Evolutionary conservation across 2,797 vertebrate species (phyloP), one percentile per base, ranked within the genome.

Genomic region (Morelia viridis): DNA sequence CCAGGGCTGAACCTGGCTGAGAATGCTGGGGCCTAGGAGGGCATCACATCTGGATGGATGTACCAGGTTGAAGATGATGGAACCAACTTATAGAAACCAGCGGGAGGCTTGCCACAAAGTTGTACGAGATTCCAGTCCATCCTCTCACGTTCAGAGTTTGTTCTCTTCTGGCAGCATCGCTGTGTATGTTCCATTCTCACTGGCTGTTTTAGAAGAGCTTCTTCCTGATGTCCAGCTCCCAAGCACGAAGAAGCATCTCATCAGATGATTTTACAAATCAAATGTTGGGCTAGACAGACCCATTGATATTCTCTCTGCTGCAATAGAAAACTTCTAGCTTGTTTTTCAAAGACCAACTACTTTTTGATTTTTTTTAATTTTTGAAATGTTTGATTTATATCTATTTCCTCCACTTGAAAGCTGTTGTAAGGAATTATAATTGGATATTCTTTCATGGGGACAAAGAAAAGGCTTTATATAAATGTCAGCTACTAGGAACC

Each of bases 401-500:
- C 41, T 41, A 71, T 41, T 35, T 89, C 57, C 88, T 31, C 50
- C 88, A 71, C 15, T 35, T 26, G n/a, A 76, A 89, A 58, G 61
- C 8, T 13, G 62, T 15, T 19, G 4, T 41, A 58, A 58, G 64
- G 41, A 76, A 41, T 57, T 41, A 58, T 76, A 76, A 76, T 41
- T 76, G n/a, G 76, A 76, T 76, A 76, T 35, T 35, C 65, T 58
- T 89, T 58, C 65, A 41, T 56, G 19, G 88, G 88, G 88, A 89
- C 65, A 35, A 11, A 4, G 8, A 2, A 84, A 62, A 94, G 61
- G 53, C 92, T 89, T 56, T 68, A 61, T 56, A 62, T 88, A 91
- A 91, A 28, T 94, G 92, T 89, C 85, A 35, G 91, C 64, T 80
- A 92, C 24, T 88, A 53, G 50, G 50, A 53, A 53, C 5, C 50